Conservation (phyloP, 2,113 vertebrate genomes). For the Rhinogobius similis region DNA sequence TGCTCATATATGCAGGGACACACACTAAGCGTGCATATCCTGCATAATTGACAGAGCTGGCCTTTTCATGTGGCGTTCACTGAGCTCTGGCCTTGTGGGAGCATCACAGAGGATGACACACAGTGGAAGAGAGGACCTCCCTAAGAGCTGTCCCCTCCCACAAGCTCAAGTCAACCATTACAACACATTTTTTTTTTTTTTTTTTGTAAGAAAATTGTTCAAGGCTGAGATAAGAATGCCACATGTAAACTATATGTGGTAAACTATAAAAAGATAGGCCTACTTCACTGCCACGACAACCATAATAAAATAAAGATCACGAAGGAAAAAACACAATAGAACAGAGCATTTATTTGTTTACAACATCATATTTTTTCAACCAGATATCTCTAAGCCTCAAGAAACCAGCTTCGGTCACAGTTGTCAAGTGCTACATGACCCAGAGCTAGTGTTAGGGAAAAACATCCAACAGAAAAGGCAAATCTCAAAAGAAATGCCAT, state of each 20-base stretch:
- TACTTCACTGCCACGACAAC: no score
- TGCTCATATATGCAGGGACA: background rate
- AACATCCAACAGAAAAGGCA: slow-evolving; percentile 17
- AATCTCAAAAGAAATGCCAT: background rate
- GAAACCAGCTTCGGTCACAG: background rate
- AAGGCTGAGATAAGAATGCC: background rate
- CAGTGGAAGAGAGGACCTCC: slow-evolving; percentile 21
- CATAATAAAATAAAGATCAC: no score
- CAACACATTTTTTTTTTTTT: background rate
- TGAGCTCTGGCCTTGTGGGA: slow-evolving; percentile 26
- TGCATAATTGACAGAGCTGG: slow-evolving; percentile 44
- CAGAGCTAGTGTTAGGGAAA: slow-evolving; percentile 13
- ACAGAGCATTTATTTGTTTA: no score
- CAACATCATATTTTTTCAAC: background rate
- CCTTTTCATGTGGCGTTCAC: slow-evolving; percentile 37
- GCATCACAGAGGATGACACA: slow-evolving; percentile 55
- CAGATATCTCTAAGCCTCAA: background rate
- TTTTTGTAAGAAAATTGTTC: background rate
- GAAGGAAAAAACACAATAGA: no score
- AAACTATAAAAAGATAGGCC: no score
- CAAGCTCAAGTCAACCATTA: slow-evolving; percentile 7
- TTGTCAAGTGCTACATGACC: slow-evolving; percentile 23
- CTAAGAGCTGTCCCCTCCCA: slow-evolving; percentile 21
- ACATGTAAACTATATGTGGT: no score
- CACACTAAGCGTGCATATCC: background rate